A percentile compares a stretch with the other conserved stretches of the same genome.
phyloP scores from a whole-genome alignment of 2,797 vertebrate genomes.

The Todus mexicanus region DNA sequence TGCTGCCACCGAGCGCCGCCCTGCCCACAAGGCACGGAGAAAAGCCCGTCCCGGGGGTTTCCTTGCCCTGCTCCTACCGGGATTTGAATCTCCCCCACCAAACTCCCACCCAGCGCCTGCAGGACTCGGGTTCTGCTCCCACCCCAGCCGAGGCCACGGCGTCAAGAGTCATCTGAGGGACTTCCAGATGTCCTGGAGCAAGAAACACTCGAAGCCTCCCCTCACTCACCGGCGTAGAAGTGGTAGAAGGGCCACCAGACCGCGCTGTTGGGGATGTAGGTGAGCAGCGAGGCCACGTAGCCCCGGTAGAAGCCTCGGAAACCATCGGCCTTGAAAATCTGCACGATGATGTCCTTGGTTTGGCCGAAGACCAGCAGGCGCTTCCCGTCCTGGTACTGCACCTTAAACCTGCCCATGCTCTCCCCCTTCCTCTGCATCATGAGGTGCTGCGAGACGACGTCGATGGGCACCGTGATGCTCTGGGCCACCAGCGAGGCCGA shows the following conservation, averaged over 20 bases:
- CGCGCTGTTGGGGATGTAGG: constrained; percentile 97
- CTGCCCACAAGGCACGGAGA: too few relatives aligned
- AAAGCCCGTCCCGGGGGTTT: too few relatives aligned
- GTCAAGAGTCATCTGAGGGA: fast-evolving
- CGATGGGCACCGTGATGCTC: constrained; percentile 97
- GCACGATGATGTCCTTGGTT: constrained; percentile 88
- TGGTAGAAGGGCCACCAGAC: constrained; percentile 99
- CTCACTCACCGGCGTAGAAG: constrained; percentile 89
- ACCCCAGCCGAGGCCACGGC: neutral
- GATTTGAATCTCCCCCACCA: too few relatives aligned
- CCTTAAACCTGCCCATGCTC: constrained; percentile 86
- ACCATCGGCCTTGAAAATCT: constrained; percentile 91
- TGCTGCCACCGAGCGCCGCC: too few relatives aligned
- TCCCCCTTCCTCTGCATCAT: constrained; percentile 93
- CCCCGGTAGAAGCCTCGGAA: constrained; percentile 92
- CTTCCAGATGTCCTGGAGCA: neutral
- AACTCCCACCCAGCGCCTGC: too few relatives aligned
- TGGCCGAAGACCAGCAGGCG: constrained; percentile 82
- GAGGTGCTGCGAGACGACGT: constrained; percentile 93
- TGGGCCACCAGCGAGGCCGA: constrained; percentile 94
- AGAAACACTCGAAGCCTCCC: fast-evolving
- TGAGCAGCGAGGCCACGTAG: constrained; percentile 93
- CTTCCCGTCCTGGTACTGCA: constrained; percentile 60
- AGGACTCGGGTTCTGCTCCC: too few relatives aligned
- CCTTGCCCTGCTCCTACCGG: too few relatives aligned